These are phyloP conservation scores for Eumacrocentrus americanus DNA, from an alignment of 2,888 invertebrate species.

Conservation along the genomic window DNA sequence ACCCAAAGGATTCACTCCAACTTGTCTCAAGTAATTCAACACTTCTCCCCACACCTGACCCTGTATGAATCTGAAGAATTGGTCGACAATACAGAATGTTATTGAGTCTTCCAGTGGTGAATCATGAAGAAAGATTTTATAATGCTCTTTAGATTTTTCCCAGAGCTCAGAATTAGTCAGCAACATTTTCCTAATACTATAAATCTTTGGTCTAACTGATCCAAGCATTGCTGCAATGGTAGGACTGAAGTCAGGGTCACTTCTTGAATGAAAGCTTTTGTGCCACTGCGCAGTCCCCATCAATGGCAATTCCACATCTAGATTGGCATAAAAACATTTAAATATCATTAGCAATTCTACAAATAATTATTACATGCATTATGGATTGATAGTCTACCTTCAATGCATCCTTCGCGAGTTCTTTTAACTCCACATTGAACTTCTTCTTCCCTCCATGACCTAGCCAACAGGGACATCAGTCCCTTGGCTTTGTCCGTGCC, in stretches of 20 bases:
- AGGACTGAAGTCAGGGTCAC: conserved; percentile 49
- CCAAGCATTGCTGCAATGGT: conserved; percentile 58
- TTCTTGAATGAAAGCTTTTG: conserved; percentile 46
- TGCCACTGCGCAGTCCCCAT: conserved; percentile 60
- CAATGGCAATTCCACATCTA: conserved; percentile 57
- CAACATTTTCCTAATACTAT: conserved; percentile 59
- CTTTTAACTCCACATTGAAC: conserved; percentile 50
- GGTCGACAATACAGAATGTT: conserved; percentile 59
- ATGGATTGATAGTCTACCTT: conserved; percentile 41
- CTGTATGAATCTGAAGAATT: conserved; percentile 61
- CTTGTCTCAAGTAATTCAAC: conserved; percentile 52
- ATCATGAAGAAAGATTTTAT: conserved; percentile 53
- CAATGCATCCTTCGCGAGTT: conserved; percentile 52
- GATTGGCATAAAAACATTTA: neutral
- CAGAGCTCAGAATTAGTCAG: conserved; percentile 51
- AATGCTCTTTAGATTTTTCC: conserved; percentile 55
- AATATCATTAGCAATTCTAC: neutral
- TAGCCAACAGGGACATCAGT: conserved; percentile 57
- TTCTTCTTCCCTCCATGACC: conserved; percentile 61
- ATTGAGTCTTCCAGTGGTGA: conserved; percentile 55
- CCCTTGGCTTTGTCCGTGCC: conserved; percentile 49
- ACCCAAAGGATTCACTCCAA: conserved; percentile 53
- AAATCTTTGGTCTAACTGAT: conserved; percentile 62
- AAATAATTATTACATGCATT: neutral
- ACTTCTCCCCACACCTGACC: conserved; percentile 63